Percentiles rank a stretch among this genome's conserved stretches.
phyloP scores from a whole-genome alignment of 2,888 invertebrate genomes.

The Melipona beecheii region DNA sequence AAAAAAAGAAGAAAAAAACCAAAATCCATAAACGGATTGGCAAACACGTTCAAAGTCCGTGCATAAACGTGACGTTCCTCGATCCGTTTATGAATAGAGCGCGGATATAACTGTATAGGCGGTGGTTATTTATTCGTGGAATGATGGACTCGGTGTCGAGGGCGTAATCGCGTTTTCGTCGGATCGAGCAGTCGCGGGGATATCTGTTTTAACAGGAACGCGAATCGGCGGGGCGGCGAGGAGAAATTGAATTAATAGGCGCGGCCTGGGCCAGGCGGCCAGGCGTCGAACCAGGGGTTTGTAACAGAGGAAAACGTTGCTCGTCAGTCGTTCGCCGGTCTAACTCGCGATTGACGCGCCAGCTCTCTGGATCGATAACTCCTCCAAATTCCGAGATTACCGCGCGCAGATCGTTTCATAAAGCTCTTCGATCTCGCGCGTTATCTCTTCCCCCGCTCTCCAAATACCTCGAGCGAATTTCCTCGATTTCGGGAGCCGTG shows the following conservation, averaged over 20 bases:
- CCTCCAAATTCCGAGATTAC: not conserved
- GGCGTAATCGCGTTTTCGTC: slow-evolving; percentile 38
- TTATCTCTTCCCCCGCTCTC: not conserved
- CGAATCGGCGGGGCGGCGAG: not conserved
- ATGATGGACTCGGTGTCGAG: slow-evolving; percentile 29
- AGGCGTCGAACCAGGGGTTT: slow-evolving; percentile 4
- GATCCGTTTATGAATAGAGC: not conserved
- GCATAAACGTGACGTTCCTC: not conserved
- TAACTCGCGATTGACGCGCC: slow-evolving; percentile 22
- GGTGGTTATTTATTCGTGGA: not conserved
- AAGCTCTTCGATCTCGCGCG: slow-evolving; percentile 2
- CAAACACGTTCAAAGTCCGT: not conserved
- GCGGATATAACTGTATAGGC: not conserved
- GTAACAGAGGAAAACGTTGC: slow-evolving; percentile 10
- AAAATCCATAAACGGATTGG: not conserved
- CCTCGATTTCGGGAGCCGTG: no score
- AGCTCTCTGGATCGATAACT: slow-evolving; percentile 10
- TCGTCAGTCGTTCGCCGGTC: slow-evolving; percentile 8
- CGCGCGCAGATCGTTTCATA: not conserved
- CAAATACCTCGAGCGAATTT: not conserved
- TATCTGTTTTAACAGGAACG: slow-evolving; percentile 39
- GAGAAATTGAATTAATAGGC: slow-evolving; percentile 48
- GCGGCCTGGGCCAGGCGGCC: not conserved
- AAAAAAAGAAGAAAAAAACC: no score
- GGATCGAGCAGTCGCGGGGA: slow-evolving; percentile 20